phyloP scores from a whole-genome alignment of 2,888 invertebrate genomes.

The Halictus quadricinctus region DNA sequence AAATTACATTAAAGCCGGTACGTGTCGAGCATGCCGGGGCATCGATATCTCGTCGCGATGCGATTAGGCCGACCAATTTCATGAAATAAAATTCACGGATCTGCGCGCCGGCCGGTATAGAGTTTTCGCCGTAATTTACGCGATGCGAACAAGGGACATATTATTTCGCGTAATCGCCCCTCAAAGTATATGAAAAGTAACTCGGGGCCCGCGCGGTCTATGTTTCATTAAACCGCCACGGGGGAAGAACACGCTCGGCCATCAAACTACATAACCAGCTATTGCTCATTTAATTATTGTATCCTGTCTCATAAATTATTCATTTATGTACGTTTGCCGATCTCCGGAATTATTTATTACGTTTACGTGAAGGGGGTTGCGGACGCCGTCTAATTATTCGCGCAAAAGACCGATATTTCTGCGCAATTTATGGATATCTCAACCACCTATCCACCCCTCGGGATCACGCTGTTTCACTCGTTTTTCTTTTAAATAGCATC shows the following conservation, averaged over 20 bases:
- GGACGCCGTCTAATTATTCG: constrained; percentile 44
- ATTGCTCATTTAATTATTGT: constrained; percentile 56
- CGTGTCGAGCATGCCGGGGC: constrained; percentile 47
- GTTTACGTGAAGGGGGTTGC: constrained; percentile 35
- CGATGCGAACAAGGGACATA: constrained; percentile 24
- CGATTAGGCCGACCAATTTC: constrained; percentile 13
- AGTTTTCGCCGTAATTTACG: constrained; percentile 36
- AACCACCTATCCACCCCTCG: neutral
- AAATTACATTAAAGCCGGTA: constrained; percentile 52
- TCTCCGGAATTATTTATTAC: constrained; percentile 49
- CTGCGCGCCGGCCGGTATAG: neutral
- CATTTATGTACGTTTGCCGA: constrained; percentile 42
- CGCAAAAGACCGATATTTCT: constrained; percentile 37
- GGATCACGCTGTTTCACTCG: neutral
- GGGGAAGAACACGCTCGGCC: constrained; percentile 15
- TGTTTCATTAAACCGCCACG: constrained; percentile 21
- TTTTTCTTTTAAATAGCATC: neutral
- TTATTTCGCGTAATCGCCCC: constrained; percentile 31
- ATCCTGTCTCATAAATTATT: constrained; percentile 51
- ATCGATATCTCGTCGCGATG: constrained; percentile 5
- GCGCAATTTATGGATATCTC: constrained; percentile 27
- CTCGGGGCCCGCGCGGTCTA: constrained; percentile 19
- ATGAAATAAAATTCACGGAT: constrained; percentile 18
- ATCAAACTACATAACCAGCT: constrained; percentile 46
- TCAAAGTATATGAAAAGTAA: constrained; percentile 33